Percentiles rank a stretch among this genome's conserved stretches.
phyloP scores from a whole-genome alignment of 2,888 invertebrate genomes.

The Sesia bembeciformis region DNA sequence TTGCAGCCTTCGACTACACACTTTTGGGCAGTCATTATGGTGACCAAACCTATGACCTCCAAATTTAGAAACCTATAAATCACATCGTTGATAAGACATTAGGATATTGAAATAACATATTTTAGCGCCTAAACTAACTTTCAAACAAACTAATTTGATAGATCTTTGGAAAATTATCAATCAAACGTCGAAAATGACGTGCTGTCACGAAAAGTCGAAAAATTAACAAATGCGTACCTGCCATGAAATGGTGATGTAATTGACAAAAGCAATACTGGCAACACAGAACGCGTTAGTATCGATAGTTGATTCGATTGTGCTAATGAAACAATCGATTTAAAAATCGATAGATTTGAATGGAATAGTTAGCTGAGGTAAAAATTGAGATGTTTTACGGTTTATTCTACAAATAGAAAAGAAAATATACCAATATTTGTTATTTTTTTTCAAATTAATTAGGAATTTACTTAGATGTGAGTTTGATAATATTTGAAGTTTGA shows the following conservation, averaged over 20 bases:
- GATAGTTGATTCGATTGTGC: neutral
- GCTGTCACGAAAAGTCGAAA: slow-evolving; percentile 73
- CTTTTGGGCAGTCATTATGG: slow-evolving; percentile 59
- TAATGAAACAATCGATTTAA: neutral
- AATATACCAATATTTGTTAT: no score
- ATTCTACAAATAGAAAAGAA: no score
- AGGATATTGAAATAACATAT: slow-evolving; percentile 49
- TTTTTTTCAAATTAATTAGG: no score
- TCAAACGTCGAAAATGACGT: slow-evolving; percentile 75
- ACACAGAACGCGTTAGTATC: slow-evolving; percentile 19
- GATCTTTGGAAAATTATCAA: slow-evolving; percentile 73
- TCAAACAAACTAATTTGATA: slow-evolving; percentile 74
- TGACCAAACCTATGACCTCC: slow-evolving; percentile 33
- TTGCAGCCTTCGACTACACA: slow-evolving; percentile 69
- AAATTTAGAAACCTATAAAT: slow-evolving; percentile 48
- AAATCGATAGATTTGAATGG: neutral
- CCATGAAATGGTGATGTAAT: slow-evolving; percentile 71
- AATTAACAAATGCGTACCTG: slow-evolving; percentile 38
- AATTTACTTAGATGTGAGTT: no score
- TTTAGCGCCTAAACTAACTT: slow-evolving; percentile 71
- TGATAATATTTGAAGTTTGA: no score
- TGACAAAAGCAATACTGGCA: slow-evolving; percentile 41
- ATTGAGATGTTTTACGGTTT: neutral
- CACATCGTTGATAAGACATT: slow-evolving; percentile 51
- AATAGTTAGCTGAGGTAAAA: neutral